phyloP scores from a whole-genome alignment of 2,113 vertebrate species.

The Macrotus californicus region DNA sequence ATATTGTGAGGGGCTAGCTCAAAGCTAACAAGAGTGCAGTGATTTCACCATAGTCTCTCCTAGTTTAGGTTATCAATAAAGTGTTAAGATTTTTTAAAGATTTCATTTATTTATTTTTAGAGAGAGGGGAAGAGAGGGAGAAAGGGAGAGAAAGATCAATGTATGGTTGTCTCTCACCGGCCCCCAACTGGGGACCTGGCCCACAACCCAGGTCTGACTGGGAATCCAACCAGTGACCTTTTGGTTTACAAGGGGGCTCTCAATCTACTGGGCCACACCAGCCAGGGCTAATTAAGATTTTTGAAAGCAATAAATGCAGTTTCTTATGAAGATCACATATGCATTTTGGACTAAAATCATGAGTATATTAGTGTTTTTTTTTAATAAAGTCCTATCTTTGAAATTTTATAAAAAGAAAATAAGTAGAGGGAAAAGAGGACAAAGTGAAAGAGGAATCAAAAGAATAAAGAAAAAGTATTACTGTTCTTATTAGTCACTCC shows the following conservation, averaged over 20 bases:
- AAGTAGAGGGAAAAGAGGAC: rapidly evolving
- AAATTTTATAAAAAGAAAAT: neutral
- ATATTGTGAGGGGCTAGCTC: neutral
- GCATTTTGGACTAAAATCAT: neutral
- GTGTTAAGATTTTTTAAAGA: neutral
- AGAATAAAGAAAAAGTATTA: neutral
- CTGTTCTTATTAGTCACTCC: neutral
- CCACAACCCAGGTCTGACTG: too few species aligned
- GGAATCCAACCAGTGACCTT: too few species aligned
- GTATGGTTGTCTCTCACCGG: too few species aligned
- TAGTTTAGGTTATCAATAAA: neutral
- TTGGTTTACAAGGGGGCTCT: too few species aligned
- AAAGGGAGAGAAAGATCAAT: too few species aligned
- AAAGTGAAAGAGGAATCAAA: neutral
- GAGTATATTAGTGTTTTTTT: neutral
- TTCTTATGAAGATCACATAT: neutral
- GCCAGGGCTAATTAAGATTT: neutral
- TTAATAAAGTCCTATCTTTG: neutral
- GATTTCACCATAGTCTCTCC: neutral
- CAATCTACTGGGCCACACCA: too few species aligned
- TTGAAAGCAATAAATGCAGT: neutral
- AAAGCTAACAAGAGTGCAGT: neutral
- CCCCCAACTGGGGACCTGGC: too few species aligned
- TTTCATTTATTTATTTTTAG: too few species aligned
- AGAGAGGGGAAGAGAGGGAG: too few species aligned